phyloP scores from a whole-genome alignment of 2,797 vertebrate genomes.

The Esox masquinongy region DNA sequence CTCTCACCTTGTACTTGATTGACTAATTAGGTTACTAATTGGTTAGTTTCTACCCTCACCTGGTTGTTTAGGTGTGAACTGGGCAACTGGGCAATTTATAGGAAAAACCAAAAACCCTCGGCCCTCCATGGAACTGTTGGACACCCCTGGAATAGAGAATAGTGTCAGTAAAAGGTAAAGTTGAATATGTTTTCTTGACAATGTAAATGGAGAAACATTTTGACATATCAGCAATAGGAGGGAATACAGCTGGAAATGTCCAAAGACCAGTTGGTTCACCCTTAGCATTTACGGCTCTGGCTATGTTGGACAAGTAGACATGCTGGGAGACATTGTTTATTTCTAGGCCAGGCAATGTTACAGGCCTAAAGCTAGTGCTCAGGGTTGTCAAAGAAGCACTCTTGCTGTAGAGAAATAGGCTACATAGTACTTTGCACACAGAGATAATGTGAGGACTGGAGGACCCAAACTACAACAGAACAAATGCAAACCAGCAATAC shows the following conservation, averaged over 20 bases:
- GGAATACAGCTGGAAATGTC: constrained; percentile 12
- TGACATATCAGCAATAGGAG: constrained; percentile 18
- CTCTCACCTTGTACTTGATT: too few species aligned
- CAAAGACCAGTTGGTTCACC: background rate
- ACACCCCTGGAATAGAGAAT: background rate
- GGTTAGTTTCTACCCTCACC: too few species aligned
- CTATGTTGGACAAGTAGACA: constrained; percentile 29
- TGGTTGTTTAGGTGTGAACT: too few species aligned
- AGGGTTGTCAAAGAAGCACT: too few species aligned
- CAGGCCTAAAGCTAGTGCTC: constrained; percentile 21
- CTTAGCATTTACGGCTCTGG: background rate
- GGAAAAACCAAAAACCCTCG: too few species aligned
- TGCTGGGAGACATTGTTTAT: constrained; percentile 39
- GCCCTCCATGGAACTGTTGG: too few species aligned
- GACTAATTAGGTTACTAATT: too few species aligned
- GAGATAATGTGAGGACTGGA: constrained; percentile 11
- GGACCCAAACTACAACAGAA: constrained; percentile 31
- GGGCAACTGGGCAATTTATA: too few species aligned
- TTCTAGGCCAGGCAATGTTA: constrained; percentile 31
- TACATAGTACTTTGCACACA: background rate
- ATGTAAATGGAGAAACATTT: constrained; percentile 3
- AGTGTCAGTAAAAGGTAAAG: background rate
- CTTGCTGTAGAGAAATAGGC: constrained; percentile 9
- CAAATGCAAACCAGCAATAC: constrained; percentile 48
- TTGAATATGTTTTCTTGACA: background rate